These are phyloP conservation scores for Amiota minor DNA, from an alignment of 2,888 invertebrate genomes.

Conservation along the genomic window DNA sequence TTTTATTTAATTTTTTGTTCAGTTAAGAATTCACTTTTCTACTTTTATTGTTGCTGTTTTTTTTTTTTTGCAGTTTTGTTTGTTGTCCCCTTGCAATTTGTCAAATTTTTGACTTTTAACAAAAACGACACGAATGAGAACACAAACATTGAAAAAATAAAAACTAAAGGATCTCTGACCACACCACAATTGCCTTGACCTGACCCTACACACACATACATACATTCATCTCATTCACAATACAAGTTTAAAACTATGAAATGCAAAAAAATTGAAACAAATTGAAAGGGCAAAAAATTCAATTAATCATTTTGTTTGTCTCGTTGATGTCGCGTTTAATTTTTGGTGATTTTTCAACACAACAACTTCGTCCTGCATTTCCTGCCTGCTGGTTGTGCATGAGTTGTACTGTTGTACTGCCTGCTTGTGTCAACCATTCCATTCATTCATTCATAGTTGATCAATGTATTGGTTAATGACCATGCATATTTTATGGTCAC, in stretches of 20 bases:
- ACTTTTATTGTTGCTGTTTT: too few relatives aligned
- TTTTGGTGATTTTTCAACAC: conserved; percentile 25
- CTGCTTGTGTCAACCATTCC: background rate
- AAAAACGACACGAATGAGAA: background rate
- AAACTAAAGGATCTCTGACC: conserved; percentile 12
- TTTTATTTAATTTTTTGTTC: conserved; percentile 21
- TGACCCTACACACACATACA: background rate
- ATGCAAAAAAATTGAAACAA: background rate
- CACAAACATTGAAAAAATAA: conserved; percentile 16
- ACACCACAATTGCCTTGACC: conserved; percentile 8
- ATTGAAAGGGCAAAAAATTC: conserved; percentile 5
- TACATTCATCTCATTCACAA: background rate
- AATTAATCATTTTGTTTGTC: conserved; percentile 36
- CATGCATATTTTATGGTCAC: conserved; percentile 24
- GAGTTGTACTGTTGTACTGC: background rate
- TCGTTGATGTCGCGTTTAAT: conserved; percentile 20
- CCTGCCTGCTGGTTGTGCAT: background rate
- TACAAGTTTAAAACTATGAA: background rate
- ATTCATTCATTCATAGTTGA: background rate
- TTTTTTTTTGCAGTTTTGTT: conserved; percentile 47
- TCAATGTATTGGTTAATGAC: conserved; percentile 18
- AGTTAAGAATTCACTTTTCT: background rate
- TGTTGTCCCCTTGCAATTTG: conserved; percentile 52
- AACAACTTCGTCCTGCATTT: background rate
- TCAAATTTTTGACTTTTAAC: conserved; percentile 41